Evolutionary conservation across 1,140 invertebrate species (phyloP).

Genomic region (Macrobrachium nipponense): DNA sequence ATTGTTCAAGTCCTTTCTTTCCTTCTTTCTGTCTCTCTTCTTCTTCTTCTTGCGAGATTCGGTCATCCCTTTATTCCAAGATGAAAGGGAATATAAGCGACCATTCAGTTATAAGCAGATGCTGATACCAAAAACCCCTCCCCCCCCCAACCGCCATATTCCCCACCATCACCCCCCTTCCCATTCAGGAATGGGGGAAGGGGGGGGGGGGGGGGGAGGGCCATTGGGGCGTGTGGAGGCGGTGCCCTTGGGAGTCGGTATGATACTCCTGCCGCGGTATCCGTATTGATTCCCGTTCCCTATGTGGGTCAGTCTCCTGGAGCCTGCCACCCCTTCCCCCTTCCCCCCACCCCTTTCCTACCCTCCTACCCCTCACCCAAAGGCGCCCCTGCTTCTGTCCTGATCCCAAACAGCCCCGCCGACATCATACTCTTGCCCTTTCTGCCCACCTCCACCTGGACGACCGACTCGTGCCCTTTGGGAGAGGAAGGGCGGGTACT

Average conservation of each 20-base stretch:
- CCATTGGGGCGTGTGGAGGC: no score
- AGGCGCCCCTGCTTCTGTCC: not conserved
- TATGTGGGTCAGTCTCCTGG: conserved; percentile 7
- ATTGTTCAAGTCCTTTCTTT: no score
- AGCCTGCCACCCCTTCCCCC: not conserved
- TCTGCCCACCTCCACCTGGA: not conserved
- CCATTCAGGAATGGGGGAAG: not conserved
- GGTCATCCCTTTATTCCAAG: no score
- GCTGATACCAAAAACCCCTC: no score
- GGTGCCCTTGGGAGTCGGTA: not conserved
- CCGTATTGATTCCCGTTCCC: conserved; percentile 33
- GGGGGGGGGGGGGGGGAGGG: not conserved
- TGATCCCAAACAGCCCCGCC: not conserved
- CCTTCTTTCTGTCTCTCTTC: no score
- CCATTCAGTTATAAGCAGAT: no score
- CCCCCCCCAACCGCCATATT: no score
- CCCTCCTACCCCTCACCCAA: not conserved
- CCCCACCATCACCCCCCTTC: no score
- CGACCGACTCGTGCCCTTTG: not conserved
- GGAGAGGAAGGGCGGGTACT: no score
- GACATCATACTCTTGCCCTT: not conserved
- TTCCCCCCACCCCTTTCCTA: not conserved
- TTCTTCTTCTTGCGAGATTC: no score
- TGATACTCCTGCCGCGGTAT: not conserved
- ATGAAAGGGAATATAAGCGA: no score